Evolutionary conservation across 2,888 invertebrate species (phyloP), one percentile per base, ranked within the genome.

Genomic region (Myopa tessellatipennis): DNA sequence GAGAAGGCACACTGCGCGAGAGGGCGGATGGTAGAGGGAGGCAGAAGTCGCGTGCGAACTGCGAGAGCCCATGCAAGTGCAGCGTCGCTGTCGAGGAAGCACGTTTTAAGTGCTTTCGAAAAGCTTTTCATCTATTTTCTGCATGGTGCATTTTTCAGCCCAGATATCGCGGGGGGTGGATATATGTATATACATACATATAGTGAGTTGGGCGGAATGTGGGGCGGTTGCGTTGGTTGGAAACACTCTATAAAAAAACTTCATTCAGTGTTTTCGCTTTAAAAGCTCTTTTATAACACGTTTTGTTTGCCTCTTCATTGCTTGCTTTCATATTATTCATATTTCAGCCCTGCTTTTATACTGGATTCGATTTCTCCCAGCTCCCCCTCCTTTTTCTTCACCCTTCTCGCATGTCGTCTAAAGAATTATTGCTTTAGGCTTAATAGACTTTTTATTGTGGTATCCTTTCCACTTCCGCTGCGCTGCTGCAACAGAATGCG

Each of bases 361-460:
- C 36, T 34, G 55, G 18, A 61, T 18, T 71, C 71, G 68, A 5
- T 58, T 52, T 10, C 67, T 67, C 40, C 38, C 40, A 40, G 16
- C 45, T n/a, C 18, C 52, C 14, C 55, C 5, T 55, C 55, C 5
- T n/a, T 18, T 65, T 63, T 58, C n/a, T 55, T 50, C 8, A 38
- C 40, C 14, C 38, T 7, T 18, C 34, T 16, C 12, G n/a, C 52
- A 14, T 50, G 40, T 65, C 1, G 1, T 36, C 14, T 58, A 18
- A 40, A 36, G 16, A 68, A 8, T 68, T 10, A 8, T 18, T 73
- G n/a, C 50, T 40, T 26, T 14, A 65, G 40, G 34, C 71, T 45
- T 71, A 78, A 78, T 45, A 60, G 45, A 16, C 58, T 78, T 75
- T 71, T 55, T 52, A 78, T 78, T 78, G 78, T n/a, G 78, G 55